A percentile compares a stretch with the other conserved stretches of the same genome.
phyloP scores from a whole-genome alignment of 2,113 vertebrate species.

The Corythoichthys intestinalis region DNA sequence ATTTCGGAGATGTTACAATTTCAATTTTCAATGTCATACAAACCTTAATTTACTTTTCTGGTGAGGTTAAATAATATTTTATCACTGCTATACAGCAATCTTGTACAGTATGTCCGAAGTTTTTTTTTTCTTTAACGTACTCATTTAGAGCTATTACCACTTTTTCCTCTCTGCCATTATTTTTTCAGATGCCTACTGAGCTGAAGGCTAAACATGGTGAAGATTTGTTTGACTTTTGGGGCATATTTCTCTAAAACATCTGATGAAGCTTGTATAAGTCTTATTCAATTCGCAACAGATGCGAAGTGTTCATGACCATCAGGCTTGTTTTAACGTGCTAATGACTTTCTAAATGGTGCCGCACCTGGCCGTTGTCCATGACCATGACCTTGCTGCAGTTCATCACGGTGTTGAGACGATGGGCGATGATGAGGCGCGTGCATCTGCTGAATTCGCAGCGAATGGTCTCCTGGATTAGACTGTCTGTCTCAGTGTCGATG shows the following conservation, averaged over 20 bases:
- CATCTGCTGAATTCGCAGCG: conserved; percentile 84
- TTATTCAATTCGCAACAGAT: not conserved
- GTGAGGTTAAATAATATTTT: no score
- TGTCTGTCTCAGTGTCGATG: conserved; percentile 90
- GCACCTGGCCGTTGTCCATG: conserved; percentile 92
- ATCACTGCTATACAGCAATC: no score
- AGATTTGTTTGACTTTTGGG: not conserved
- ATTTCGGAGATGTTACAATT: not conserved
- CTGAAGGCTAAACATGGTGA: not conserved
- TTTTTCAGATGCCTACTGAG: not conserved
- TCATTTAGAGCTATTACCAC: not conserved
- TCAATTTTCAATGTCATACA: not conserved
- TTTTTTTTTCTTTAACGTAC: no score
- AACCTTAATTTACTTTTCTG: no score
- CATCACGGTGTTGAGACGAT: conserved; percentile 92
- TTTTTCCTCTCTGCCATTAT: not conserved
- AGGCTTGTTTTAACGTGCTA: conserved; percentile 5
- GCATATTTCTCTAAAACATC: not conserved
- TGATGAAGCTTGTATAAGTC: not conserved
- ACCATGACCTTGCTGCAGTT: conserved; percentile 94
- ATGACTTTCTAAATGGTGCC: conserved; percentile 4
- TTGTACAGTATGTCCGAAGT: no score
- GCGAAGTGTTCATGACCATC: conserved; percentile 4
- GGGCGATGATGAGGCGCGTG: conserved; percentile 93
- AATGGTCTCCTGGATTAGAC: conserved; percentile 91